Evolutionary conservation across 2,113 vertebrate genomes (phyloP).

Genomic region (Danionella cerebrum): DNA sequence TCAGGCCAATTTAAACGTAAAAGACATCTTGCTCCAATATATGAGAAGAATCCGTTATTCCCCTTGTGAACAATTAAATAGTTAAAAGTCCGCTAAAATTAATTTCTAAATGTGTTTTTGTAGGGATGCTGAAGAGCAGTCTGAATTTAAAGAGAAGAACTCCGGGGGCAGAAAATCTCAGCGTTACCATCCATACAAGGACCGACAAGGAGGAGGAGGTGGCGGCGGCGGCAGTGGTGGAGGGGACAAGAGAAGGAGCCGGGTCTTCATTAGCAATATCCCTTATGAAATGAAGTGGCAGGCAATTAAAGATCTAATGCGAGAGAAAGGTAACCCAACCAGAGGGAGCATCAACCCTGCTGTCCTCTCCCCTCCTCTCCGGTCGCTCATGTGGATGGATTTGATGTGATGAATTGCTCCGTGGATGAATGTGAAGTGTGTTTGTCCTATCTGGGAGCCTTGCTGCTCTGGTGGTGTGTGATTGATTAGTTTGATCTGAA

Average conservation of each 20-base stretch:
- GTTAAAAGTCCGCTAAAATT: too few relatives aligned
- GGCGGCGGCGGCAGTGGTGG: constrained; percentile 77
- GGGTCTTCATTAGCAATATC: constrained; percentile 99
- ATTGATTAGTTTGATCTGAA: constrained; percentile 56
- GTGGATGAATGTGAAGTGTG: not conserved
- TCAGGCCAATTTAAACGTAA: too few relatives aligned
- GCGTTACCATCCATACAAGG: constrained; percentile 94
- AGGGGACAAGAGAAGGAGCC: constrained; percentile 79
- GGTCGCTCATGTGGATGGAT: not conserved
- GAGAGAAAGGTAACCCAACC: constrained; percentile 89
- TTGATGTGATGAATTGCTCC: not conserved
- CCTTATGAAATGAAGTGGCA: constrained; percentile 99
- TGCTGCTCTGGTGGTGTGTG: not conserved
- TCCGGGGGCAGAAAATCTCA: constrained; percentile 72
- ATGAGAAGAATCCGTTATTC: too few relatives aligned
- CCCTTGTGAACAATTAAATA: too few relatives aligned
- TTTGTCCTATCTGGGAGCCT: not conserved
- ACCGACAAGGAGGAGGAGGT: constrained; percentile 75
- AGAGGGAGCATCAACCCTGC: constrained; percentile 13
- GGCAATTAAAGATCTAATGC: constrained; percentile 99
- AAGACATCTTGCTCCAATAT: too few relatives aligned
- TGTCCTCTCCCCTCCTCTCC: constrained; percentile 26
- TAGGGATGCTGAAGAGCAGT: constrained; percentile 68
- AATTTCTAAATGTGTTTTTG: not conserved
- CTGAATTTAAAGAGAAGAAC: constrained; percentile 80